These are phyloP conservation scores for Sebastes elongatus DNA, from an alignment of 2,797 vertebrate species.

Conservation along the genomic window DNA sequence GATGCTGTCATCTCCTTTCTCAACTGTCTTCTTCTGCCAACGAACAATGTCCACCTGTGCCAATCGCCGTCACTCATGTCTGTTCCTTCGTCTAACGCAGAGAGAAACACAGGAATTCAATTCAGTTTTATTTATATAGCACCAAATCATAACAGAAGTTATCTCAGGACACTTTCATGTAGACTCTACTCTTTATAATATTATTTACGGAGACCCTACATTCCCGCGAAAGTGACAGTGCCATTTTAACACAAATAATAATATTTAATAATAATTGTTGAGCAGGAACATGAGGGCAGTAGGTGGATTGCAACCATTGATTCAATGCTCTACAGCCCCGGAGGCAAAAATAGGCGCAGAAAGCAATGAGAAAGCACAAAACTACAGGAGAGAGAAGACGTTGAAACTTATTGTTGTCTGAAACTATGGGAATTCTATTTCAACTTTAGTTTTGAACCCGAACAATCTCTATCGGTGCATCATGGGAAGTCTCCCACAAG, in stretches of 20 bases:
- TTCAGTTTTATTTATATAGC: neutral
- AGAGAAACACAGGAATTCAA: neutral
- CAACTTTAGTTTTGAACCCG: too few species aligned
- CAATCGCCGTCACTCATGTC: slow-evolving; percentile 49
- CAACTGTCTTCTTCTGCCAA: slow-evolving; percentile 48
- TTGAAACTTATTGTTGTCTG: too few species aligned
- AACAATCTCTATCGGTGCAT: too few species aligned
- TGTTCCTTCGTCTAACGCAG: slow-evolving; percentile 34
- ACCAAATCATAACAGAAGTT: neutral
- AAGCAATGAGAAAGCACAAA: neutral
- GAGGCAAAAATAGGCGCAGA: neutral
- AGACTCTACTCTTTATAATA: neutral
- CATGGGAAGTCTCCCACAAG: too few species aligned
- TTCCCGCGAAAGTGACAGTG: too few species aligned
- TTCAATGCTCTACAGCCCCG: neutral
- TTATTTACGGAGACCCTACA: neutral
- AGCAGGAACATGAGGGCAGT: neutral
- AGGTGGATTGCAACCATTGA: neutral
- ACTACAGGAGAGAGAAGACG: neutral
- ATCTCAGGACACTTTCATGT: neutral
- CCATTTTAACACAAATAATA: too few species aligned
- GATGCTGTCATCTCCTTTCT: slow-evolving; percentile 54
- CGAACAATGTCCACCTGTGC: slow-evolving; percentile 55
- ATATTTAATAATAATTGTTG: too few species aligned
- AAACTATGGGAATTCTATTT: too few species aligned